Conservation (phyloP, 2,113 vertebrate species). For the Aix galericulata region DNA sequence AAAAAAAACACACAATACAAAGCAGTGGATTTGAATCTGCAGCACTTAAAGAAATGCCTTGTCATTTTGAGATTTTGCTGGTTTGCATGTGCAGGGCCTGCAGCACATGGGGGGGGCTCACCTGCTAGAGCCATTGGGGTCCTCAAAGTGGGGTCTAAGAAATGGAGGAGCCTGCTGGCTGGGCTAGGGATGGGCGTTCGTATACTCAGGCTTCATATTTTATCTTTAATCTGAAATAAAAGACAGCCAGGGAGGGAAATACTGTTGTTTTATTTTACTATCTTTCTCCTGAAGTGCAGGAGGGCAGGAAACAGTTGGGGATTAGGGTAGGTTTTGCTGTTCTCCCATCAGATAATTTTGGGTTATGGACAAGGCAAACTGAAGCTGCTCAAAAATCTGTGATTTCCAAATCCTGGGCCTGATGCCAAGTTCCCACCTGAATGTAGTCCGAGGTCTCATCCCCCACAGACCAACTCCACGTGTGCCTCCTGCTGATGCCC, state of each 20-base stretch:
- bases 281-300: background rate
- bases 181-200: background rate
- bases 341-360: background rate
- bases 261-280: background rate
- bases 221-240: background rate
- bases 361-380: background rate
- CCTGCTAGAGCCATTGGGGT: background rate
- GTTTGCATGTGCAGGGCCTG: background rate
- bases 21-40: background rate
- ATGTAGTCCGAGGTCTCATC: rapidly evolving
- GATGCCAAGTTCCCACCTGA: background rate
- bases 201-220: background rate
- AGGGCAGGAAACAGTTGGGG: background rate
- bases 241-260: background rate
- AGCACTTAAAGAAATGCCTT: background rate
- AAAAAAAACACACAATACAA: background rate
- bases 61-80: background rate
- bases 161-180: too few species aligned
- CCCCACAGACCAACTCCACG: background rate
- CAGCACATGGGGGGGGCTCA: background rate
- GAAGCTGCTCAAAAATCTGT: background rate
- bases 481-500: background rate
- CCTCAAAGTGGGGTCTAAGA: background rate
- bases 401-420: background rate
- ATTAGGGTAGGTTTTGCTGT: background rate